A percentile compares a stretch with the other conserved stretches of the same genome.
Conservation (phyloP, 2,888 invertebrate genomes). For the Vanessa cardui region DNA sequence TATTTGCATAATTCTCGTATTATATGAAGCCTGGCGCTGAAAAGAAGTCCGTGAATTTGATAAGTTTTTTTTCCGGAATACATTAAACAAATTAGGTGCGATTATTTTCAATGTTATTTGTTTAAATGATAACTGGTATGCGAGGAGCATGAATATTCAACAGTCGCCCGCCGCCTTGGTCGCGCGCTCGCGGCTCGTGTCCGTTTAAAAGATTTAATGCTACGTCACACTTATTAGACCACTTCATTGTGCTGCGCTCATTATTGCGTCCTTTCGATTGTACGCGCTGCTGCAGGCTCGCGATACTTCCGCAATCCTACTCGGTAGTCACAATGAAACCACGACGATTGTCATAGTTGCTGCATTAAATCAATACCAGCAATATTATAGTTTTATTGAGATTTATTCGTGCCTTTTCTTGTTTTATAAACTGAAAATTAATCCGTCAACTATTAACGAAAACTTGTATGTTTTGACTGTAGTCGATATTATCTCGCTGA, state of each 20-base stretch:
- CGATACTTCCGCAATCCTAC: conserved; percentile 17
- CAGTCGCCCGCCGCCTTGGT: background rate
- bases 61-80: conserved; percentile 24
- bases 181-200: conserved; percentile 1
- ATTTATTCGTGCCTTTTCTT: background rate
- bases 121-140: conserved; percentile 1
- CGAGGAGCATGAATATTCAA: conserved; percentile 13
- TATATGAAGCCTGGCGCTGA: conserved; percentile 7
- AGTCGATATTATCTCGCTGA: background rate
- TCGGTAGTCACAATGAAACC: background rate
- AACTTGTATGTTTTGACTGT: background rate
- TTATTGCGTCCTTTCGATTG: conserved; percentile 14
- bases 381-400: background rate
- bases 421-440: background rate
- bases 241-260: conserved; percentile 20
- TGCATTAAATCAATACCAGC: background rate
- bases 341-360: background rate
- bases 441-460: background rate
- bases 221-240: conserved; percentile 17
- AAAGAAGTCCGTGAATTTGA: conserved; percentile 23
- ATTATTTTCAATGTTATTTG: conserved; percentile 22
- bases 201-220: conserved; percentile 18
- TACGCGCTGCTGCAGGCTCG: conserved; percentile 8
- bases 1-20: conserved; percentile 13
- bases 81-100: conserved; percentile 21